Conservation (phyloP, 2,113 vertebrate species). For the Emydocephalus ijimae region DNA sequence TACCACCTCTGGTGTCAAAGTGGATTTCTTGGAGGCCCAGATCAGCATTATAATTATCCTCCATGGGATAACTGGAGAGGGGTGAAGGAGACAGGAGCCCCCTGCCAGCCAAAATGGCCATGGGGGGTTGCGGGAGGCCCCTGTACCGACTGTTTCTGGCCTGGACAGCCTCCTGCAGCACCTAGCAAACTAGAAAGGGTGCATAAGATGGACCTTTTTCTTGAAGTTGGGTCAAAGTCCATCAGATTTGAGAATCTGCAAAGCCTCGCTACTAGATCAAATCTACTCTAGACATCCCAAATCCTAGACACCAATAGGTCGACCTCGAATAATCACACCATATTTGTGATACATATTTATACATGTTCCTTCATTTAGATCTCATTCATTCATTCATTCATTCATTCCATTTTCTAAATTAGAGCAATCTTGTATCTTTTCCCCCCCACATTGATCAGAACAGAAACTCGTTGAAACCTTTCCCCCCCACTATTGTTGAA, state of each 20-base stretch:
- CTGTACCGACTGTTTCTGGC: too few species aligned
- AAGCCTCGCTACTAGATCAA: neutral
- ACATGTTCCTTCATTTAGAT: slow-evolving; percentile 22
- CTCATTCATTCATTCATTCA: neutral
- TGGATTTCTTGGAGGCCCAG: too few species aligned
- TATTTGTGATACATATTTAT: slow-evolving; percentile 3
- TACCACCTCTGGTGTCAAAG: too few species aligned
- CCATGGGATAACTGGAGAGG: too few species aligned
- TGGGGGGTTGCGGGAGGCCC: too few species aligned
- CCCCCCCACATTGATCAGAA: slow-evolving; percentile 42
- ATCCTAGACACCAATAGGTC: neutral
- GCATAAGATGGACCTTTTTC: neutral
- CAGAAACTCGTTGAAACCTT: slow-evolving; percentile 46
- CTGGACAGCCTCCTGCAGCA: too few species aligned
- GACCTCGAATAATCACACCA: neutral
- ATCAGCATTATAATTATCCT: too few species aligned
- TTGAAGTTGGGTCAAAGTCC: neutral
- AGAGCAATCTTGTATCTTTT: slow-evolving; percentile 47
- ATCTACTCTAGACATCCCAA: neutral
- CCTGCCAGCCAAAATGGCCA: too few species aligned
- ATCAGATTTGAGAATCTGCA: too few species aligned
- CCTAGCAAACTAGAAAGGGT: too few species aligned
- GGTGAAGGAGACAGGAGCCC: too few species aligned
- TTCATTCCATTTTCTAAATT: neutral
- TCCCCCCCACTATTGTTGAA: neutral